phyloP scores from a whole-genome alignment of 2,113 vertebrate species.

The Tinamus guttatus region DNA sequence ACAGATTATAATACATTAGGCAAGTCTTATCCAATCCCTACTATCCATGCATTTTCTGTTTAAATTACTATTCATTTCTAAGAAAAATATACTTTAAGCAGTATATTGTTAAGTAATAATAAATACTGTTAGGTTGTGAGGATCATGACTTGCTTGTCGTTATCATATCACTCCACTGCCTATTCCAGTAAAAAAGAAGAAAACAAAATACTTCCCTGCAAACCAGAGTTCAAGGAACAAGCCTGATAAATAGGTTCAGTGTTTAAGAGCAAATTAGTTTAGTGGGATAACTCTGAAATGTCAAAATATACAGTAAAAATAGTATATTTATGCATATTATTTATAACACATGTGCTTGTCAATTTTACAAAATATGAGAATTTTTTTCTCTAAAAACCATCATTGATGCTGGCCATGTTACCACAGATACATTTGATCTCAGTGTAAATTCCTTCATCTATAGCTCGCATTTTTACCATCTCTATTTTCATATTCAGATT shows the following conservation, averaged over 20 bases:
- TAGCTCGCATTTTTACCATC: background rate
- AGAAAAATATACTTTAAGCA: background rate
- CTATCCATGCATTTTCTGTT: background rate
- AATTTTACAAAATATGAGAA: background rate
- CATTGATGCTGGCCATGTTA: background rate
- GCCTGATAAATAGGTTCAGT: background rate
- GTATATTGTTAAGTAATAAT: background rate
- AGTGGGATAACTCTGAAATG: background rate
- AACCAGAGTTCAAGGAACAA: background rate
- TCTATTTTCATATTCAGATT: background rate
- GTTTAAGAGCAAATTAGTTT: background rate
- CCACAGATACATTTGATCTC: background rate
- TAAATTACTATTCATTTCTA: slow-evolving; percentile 38
- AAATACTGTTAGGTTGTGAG: background rate
- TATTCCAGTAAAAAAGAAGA: background rate
- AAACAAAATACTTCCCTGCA: background rate
- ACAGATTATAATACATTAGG: background rate
- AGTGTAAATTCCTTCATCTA: background rate
- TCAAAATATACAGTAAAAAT: background rate
- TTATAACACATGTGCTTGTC: background rate
- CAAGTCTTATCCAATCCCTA: slow-evolving; percentile 9
- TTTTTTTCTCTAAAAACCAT: background rate
- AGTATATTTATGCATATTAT: background rate
- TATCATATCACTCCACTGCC: background rate
- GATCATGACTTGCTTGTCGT: background rate